Percentiles rank a stretch among this genome's conserved stretches.
Conservation (phyloP, 1,140 invertebrate genomes). For the Harpegnathos saltator region DNA sequence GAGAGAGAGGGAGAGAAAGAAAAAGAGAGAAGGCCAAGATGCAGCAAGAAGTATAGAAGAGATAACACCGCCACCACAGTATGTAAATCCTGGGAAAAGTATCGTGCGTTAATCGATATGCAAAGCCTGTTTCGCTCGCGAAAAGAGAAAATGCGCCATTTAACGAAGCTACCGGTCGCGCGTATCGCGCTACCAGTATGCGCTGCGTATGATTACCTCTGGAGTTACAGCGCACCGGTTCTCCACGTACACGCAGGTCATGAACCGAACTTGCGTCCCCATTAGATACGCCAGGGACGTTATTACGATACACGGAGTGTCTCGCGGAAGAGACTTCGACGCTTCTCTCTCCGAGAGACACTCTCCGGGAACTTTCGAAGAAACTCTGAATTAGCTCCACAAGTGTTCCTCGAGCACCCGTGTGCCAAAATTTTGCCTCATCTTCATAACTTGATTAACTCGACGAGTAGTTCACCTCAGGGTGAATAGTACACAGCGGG, state of each 20-base stretch:
- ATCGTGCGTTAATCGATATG: slow-evolving; percentile 35
- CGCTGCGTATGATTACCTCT: slow-evolving; percentile 40
- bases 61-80: slow-evolving; percentile 11
- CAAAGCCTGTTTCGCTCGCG: slow-evolving; percentile 7
- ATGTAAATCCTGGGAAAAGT: slow-evolving; percentile 24
- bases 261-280: slow-evolving; percentile 40
- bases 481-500: too few relatives aligned
- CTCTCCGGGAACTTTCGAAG: neutral
- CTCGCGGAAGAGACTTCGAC: neutral
- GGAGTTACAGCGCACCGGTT: slow-evolving; percentile 29
- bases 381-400: neutral
- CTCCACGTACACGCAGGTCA: slow-evolving; percentile 24
- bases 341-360: neutral
- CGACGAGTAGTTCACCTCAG: too few relatives aligned
- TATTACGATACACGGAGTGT: slow-evolving; percentile 17
- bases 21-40: neutral
- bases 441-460: too few relatives aligned
- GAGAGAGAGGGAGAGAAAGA: too few relatives aligned
- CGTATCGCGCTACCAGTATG: neutral
- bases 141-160: slow-evolving; percentile 45
- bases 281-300: slow-evolving; percentile 35
- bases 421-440: neutral
- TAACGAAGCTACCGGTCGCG: neutral
- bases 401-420: neutral
- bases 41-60: slow-evolving; percentile 12